Evolutionary conservation across 2,113 vertebrate species (phyloP).

Genomic region (Mastomys coucha): DNA sequence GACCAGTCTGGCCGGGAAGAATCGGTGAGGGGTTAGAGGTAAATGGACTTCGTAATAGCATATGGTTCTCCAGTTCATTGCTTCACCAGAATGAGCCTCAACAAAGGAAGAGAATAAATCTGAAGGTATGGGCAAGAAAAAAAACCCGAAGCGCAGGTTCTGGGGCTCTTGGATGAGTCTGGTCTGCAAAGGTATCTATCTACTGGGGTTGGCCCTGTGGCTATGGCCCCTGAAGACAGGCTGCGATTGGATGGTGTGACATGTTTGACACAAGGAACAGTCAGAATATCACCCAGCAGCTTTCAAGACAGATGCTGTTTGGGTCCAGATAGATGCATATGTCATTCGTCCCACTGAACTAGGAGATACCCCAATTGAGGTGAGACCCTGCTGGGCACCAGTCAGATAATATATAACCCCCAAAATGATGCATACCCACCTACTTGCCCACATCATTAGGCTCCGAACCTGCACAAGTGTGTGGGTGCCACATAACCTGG

Average conservation of each 20-base stretch:
- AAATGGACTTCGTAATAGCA: not conserved
- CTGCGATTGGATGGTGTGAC: not conserved
- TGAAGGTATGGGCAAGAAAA: constrained; percentile 54
- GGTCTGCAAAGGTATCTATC: not conserved
- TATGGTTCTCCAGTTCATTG: constrained; percentile 62
- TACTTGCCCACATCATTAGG: not conserved
- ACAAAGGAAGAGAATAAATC: constrained; percentile 64
- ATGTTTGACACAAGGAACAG: not conserved
- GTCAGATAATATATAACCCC: not conserved
- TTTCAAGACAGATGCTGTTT: not conserved
- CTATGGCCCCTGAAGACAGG: not conserved
- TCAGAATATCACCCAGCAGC: not conserved
- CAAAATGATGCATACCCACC: not conserved
- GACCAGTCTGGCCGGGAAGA: not conserved
- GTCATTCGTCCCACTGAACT: not conserved
- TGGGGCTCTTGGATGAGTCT: not conserved
- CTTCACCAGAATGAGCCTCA: constrained; percentile 70
- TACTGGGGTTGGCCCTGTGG: not conserved
- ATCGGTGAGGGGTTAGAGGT: not conserved
- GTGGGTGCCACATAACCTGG: not conserved
- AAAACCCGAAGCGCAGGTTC: not conserved
- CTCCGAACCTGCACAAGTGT: not conserved
- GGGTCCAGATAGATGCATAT: not conserved
- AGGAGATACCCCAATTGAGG: not conserved
- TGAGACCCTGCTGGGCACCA: not conserved